Base-by-base conservation (phyloP, 23 tunicate genomes). In the Aplidium turbinatum region DNA sequence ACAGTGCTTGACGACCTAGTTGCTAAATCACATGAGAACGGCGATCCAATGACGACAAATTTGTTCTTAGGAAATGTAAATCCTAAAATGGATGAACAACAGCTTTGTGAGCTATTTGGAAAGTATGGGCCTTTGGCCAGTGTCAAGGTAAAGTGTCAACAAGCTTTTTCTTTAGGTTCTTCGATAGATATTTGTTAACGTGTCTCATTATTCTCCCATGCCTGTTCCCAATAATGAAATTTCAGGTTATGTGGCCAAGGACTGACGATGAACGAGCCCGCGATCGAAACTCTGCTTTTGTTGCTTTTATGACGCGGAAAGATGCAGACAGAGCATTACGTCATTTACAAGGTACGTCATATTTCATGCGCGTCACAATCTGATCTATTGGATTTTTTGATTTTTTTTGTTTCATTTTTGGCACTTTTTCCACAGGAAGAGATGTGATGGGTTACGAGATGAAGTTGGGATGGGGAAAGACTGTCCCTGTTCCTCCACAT, bases 401-500 rank as follows among this genome's bases (percentile, higher is more conserved):
- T n/a, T n/a, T n/a, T n/a, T n/a, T n/a, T n/a, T n/a, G n/a, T n/a
- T n/a, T n/a, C n/a, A n/a, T n/a, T n/a, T n/a, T n/a, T n/a, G n/a
- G n/a, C n/a, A n/a, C n/a, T n/a, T n/a, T n/a, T n/a, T n/a, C n/a
- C n/a, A 7, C 57, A 83, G 89, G 91, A 1, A 47, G 76, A 33
- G 85, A 79, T 22, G 76, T 81, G 4, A 79, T 70, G 82, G 93
- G 82, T 7, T 85, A 63, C 55, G 98, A 93, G 52, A 85, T 93
- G 98, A 93, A 93, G 70, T 55, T 93, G 77, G 98, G 98, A 11
- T 93, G 93, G 93, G 98, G 98, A 1, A 93, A 93, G 64, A 27
- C 85, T 6, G 98, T 93, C 7, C 98, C 98, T 19, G 82, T 85
- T 31, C 93, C 93, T 9, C 98, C 93, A 24, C 88, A 93, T 47